Evolutionary conservation across 2,797 vertebrate species (phyloP).

Genomic region (Pantherophis vulpinus): DNA sequence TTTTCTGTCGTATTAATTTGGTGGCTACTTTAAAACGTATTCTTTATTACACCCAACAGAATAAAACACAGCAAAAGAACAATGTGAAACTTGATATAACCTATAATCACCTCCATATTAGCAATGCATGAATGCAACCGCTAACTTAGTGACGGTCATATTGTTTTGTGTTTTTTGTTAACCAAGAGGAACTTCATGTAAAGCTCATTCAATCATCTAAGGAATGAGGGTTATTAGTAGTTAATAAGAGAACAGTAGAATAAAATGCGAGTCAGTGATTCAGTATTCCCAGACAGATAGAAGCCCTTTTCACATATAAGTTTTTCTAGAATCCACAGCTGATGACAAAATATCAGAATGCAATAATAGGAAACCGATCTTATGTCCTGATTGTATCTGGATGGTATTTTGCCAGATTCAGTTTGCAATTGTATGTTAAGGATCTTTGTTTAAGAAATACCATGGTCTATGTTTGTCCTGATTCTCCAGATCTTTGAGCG

Average conservation of each 20-base stretch:
- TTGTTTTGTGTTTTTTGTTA: neutral
- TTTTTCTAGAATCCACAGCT: neutral
- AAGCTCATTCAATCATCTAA: neutral
- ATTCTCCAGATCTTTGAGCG: neutral
- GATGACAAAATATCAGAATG: neutral
- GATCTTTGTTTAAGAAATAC: neutral
- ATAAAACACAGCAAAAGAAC: neutral
- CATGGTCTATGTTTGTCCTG: neutral
- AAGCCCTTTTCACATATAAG: neutral
- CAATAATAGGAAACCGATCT: neutral
- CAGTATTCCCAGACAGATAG: neutral
- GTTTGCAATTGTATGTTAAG: neutral
- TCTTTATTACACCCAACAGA: neutral
- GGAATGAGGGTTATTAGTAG: neutral
- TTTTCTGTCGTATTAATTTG: neutral
- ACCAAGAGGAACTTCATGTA: neutral
- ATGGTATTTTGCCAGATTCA: neutral
- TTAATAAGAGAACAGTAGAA: neutral
- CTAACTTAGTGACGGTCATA: neutral
- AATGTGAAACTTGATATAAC: neutral
- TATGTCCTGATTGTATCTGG: neutral
- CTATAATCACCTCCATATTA: neutral
- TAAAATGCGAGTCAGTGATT: neutral
- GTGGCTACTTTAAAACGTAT: neutral
- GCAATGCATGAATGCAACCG: neutral